These are phyloP conservation scores for Diloba caeruleocephala DNA, from an alignment of 2,888 invertebrate species.

Conservation along the genomic window DNA sequence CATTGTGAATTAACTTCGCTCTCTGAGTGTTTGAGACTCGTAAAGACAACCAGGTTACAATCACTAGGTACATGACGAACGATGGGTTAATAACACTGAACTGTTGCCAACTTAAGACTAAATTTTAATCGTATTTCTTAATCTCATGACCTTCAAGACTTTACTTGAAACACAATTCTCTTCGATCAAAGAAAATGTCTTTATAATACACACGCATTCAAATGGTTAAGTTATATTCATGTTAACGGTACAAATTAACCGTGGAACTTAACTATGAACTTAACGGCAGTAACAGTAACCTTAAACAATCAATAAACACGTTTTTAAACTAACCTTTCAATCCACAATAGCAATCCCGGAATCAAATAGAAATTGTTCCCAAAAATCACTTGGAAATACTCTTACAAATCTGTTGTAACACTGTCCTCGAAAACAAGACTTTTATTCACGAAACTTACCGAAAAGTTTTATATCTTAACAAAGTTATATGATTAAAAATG, in stretches of 20 bases:
- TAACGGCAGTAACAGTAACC: conserved; percentile 32
- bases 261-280: conserved; percentile 25
- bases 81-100: conserved; percentile 30
- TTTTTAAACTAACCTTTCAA: conserved; percentile 62
- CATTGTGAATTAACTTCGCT: conserved; percentile 28
- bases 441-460: conserved; percentile 59
- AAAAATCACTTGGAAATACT: conserved; percentile 63
- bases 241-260: conserved; percentile 53
- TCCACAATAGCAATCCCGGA: conserved; percentile 74
- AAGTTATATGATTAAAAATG: conserved; percentile 28
- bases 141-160: conserved; percentile 29
- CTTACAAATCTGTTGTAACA: conserved; percentile 73
- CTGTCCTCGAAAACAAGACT: conserved; percentile 73
- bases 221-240: conserved; percentile 43
- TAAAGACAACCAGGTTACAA: conserved; percentile 27
- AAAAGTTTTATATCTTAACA: conserved; percentile 42
- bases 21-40: conserved; percentile 7
- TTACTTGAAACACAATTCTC: conserved; percentile 40
- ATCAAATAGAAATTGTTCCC: conserved; percentile 69
- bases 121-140: conserved; percentile 8
- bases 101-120: conserved; percentile 2
- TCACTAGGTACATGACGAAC: conserved; percentile 17
- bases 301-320: conserved; percentile 26
- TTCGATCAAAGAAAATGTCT: conserved; percentile 29
- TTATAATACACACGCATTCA: conserved; percentile 29